A percentile compares a stretch with the other conserved stretches of the same genome.
Conservation (phyloP, 2,888 invertebrate species). For the Agrenia bidenticulata region DNA sequence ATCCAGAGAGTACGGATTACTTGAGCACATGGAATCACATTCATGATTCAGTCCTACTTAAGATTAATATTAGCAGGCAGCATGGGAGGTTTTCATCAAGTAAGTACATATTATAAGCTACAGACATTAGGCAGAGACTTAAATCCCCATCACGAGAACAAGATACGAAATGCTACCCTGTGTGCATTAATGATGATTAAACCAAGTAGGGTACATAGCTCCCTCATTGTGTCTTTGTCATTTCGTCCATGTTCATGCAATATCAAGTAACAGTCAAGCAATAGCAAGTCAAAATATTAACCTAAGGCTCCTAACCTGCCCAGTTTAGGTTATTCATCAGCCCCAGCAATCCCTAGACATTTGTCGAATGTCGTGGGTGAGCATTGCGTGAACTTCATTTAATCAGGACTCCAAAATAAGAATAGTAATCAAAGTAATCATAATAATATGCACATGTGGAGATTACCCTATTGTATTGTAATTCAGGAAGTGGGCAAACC, state of each 20-base stretch:
- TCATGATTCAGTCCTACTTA: no score
- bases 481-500: conserved; percentile 4
- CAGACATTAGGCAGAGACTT: neutral
- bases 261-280: no score
- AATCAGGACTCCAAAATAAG: neutral
- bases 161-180: neutral
- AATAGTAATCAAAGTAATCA: neutral
- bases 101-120: neutral
- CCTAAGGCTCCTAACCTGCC: no score
- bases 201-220: neutral
- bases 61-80: no score
- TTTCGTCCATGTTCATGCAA: no score
- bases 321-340: no score
- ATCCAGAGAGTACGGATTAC: no score
- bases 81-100: conserved; percentile 1
- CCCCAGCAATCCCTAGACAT: no score
- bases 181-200: conserved; percentile 9
- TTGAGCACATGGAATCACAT: no score
- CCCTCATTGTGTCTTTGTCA: no score
- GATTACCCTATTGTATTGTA: conserved; percentile 1
- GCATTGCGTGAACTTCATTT: conserved; percentile 8
- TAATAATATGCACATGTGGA: conserved; percentile 1
- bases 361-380: neutral
- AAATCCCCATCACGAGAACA: conserved; percentile 1
- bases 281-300: no score